Percentiles rank a stretch among this genome's conserved stretches.
These are phyloP conservation scores for Monopis laevigella DNA, from an alignment of 2,888 invertebrate genomes.

Conservation along the genomic window DNA sequence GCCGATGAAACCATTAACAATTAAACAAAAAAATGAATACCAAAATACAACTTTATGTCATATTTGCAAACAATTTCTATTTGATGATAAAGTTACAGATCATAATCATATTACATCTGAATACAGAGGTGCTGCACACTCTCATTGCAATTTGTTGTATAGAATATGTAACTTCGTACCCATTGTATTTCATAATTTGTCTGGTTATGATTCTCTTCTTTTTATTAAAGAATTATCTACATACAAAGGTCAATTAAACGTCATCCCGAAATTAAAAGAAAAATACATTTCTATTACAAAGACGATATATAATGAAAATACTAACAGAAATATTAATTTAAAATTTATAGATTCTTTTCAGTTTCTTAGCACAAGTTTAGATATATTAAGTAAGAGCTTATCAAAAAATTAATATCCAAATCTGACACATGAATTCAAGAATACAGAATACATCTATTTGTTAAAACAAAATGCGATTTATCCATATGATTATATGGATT, in stretches of 20 bases:
- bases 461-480: constrained; percentile 5
- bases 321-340: not conserved
- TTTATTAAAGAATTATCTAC: constrained; percentile 1
- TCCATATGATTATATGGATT: constrained; percentile 8
- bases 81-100: not conserved
- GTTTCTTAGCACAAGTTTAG: not conserved
- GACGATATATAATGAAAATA: not conserved
- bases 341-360: constrained; percentile 6
- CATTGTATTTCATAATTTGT: constrained; percentile 2
- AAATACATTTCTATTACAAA: not conserved
- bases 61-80: constrained; percentile 3
- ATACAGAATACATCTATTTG: not conserved
- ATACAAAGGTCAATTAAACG: not conserved
- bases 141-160: not conserved
- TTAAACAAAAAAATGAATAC: not conserved
- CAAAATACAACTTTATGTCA: not conserved
- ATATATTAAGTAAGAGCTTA: not conserved
- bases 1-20: not conserved
- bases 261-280: not conserved
- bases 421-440: not conserved
- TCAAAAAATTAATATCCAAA: not conserved
- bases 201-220: not conserved
- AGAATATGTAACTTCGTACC: not conserved
- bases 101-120: not conserved
- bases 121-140: not conserved